phyloP scores from a whole-genome alignment of 2,113 vertebrate genomes.

The Cacatua alba region DNA sequence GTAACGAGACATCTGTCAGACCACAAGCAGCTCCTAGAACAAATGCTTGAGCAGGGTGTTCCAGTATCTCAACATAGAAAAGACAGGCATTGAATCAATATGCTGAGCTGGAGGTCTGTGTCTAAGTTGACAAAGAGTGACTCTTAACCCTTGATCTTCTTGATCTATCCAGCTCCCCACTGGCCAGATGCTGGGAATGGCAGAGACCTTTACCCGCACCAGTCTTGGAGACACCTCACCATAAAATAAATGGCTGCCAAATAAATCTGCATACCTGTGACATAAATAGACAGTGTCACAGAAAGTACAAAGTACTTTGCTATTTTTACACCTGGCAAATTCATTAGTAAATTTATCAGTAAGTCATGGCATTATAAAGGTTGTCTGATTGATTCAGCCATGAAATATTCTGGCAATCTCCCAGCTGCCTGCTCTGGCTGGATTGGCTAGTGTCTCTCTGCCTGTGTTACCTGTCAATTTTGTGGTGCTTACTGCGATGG shows the following conservation, averaged over 20 bases:
- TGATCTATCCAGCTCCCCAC: neutral
- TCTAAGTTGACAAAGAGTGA: neutral
- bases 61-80: neutral
- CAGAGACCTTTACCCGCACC: neutral
- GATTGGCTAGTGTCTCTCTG: neutral
- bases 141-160: neutral
- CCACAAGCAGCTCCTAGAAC: neutral
- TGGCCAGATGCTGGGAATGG: neutral
- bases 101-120: neutral
- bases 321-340: neutral
- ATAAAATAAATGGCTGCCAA: neutral
- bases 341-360: neutral
- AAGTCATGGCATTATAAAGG: neutral
- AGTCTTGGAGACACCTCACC: neutral
- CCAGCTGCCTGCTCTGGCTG: neutral
- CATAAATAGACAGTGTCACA: neutral
- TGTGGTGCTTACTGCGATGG: neutral
- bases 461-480: neutral
- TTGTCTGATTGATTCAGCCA: neutral
- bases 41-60: neutral
- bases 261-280: neutral
- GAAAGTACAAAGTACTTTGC: neutral
- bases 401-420: neutral
- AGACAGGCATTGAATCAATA: neutral
- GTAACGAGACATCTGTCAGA: neutral